Conservation (phyloP, 2,797 vertebrate species). For the Acanthornis magna region DNA sequence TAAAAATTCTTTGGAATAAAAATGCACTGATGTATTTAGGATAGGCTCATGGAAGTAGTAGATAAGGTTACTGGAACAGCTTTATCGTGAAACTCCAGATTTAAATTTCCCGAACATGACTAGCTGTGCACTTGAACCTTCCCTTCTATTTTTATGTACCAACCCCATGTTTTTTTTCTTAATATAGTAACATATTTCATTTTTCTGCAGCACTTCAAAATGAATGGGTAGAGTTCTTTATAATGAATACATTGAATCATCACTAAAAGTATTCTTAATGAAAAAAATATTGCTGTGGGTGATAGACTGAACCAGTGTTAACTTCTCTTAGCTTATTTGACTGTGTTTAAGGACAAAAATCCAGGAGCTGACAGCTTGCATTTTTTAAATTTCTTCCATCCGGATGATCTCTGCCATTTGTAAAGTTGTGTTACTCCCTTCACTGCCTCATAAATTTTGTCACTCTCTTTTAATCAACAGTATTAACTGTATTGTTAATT, state of each 20-base stretch:
- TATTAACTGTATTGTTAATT: not conserved
- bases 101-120: not conserved
- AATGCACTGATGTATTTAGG: not conserved
- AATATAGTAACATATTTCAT: not conserved
- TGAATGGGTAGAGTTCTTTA: not conserved
- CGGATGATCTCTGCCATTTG: not conserved
- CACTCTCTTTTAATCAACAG: not conserved
- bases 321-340: not conserved
- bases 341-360: not conserved
- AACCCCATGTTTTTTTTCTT: not conserved
- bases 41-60: not conserved
- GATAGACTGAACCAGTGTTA: not conserved
- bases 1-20: slow-evolving; percentile 3
- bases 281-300: not conserved
- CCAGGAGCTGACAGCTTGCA: not conserved
- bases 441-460: not conserved
- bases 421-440: not conserved
- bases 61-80: not conserved
- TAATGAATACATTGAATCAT: not conserved
- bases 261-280: not conserved
- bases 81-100: not conserved
- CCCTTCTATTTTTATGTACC: not conserved
- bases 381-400: not conserved
- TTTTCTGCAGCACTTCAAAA: not conserved
- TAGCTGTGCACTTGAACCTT: not conserved